Base-by-base conservation (phyloP, 2,113 vertebrate species). In the Apodemus sylvaticus region DNA sequence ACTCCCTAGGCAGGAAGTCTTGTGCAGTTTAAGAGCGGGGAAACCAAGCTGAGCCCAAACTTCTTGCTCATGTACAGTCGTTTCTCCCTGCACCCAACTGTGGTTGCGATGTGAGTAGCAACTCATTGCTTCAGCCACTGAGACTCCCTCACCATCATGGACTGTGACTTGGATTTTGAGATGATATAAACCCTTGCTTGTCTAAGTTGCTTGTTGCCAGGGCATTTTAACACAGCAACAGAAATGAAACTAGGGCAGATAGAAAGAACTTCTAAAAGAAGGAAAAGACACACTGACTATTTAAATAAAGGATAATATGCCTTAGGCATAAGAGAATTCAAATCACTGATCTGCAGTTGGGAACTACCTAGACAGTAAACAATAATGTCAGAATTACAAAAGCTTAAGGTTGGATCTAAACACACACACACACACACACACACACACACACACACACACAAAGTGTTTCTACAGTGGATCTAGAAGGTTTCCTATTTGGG, bases 311-410 rank as follows among this genome's bases (percentile, higher is more conserved):
- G 48, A 66, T 24, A n/a, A 70, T 60, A 68, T 60, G 36, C 29
- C 36, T 94, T 83, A 58, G 36, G 20, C 42, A 76, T 53, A 64
- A 89, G 74, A 77, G 53, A 94, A 94, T 94, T 76, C 26, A 92
- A 93, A 68, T 88, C 70, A 53, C 19, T 58, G 64, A 90, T 68
- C 55, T 64, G 24, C 42, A 55, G 22, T 76, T 79, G 39, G 76
- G 53, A 90, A 31, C 39, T 55, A 73, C 13, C 79, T 29, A 96
- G 45, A 82, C 16, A 88, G 88, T 36, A 92, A 86, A 51, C 17
- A 92, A 71, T 90, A 60, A 81, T 55, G 34, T 94, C 26, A 92
- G 45, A 58, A 93, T 91, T 94, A 93, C 45, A 82, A 60, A 93
- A 36, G 71, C 70, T 92, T 91, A 90, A 87, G 73, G 68, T 64